Evolutionary conservation across 2,888 invertebrate genomes (phyloP).

Genomic region (Saturnia japonica): DNA sequence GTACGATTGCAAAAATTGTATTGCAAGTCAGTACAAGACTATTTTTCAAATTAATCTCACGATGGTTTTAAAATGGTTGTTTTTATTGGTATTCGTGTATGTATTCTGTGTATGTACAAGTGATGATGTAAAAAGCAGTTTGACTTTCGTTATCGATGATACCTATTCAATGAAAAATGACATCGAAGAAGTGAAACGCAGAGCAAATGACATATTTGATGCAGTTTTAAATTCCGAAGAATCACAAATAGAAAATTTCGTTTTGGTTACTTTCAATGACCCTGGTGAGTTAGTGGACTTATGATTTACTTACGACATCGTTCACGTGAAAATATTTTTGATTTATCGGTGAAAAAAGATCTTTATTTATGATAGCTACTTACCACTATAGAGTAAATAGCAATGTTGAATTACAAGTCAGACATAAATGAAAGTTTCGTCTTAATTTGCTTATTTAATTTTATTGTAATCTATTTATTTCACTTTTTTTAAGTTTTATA

Average conservation of each 20-base stretch:
- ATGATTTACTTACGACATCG: no score
- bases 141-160: slow-evolving; percentile 63
- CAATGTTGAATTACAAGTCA: no score
- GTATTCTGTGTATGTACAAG: slow-evolving; percentile 16
- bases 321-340: no score
- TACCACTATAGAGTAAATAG: no score
- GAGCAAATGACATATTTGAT: slow-evolving; percentile 53
- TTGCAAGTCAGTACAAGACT: neutral
- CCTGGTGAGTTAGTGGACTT: slow-evolving; percentile 47
- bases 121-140: slow-evolving; percentile 47
- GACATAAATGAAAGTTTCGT: no score
- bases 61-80: slow-evolving; percentile 7
- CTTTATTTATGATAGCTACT: no score
- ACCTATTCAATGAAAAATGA: slow-evolving; percentile 58
- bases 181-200: slow-evolving; percentile 50
- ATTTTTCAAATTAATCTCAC: neutral
- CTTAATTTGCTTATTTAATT: no score
- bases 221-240: slow-evolving; percentile 46
- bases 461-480: no score
- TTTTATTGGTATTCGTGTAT: neutral
- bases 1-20: neutral
- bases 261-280: slow-evolving; percentile 65
- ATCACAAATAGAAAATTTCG: slow-evolving; percentile 58
- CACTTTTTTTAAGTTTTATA: no score
- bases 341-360: no score